Evolutionary conservation across 1,140 invertebrate species (phyloP).

Genomic region (Drosophila nikananu): DNA sequence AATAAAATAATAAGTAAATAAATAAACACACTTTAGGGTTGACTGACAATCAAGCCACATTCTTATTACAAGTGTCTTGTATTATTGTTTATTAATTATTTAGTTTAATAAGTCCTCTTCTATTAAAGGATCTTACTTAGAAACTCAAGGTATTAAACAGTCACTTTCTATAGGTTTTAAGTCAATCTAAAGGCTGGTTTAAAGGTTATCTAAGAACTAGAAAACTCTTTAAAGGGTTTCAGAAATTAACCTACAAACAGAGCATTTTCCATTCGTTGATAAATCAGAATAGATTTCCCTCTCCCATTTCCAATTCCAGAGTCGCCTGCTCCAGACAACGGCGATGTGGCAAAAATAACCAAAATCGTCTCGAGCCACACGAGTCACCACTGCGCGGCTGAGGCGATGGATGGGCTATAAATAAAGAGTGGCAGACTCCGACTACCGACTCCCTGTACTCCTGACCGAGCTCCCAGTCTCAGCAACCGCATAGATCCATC

Average conservation of each 20-base stretch:
- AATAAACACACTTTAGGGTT: not conserved
- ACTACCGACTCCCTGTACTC: conserved; percentile 42
- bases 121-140: not conserved
- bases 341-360: conserved; percentile 76
- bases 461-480: conserved; percentile 14
- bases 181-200: not conserved
- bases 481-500: conserved; percentile 36
- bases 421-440: conserved; percentile 67
- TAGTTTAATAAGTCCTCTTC: no score
- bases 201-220: not conserved
- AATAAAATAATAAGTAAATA: not conserved
- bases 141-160: not conserved
- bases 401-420: conserved; percentile 80
- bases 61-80: not conserved
- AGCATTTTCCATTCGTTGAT: conserved; percentile 32
- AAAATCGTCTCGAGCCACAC: conserved; percentile 67
- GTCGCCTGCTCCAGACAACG: conserved; percentile 57
- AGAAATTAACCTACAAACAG: not conserved
- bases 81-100: not conserved
- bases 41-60: not conserved
- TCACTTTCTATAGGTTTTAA: not conserved
- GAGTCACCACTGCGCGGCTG: conserved; percentile 53
- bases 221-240: not conserved
- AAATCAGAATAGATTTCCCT: conserved; percentile 1
- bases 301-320: conserved; percentile 50